Conservation (phyloP, 2,113 vertebrate genomes). For the Silurus asotus region DNA sequence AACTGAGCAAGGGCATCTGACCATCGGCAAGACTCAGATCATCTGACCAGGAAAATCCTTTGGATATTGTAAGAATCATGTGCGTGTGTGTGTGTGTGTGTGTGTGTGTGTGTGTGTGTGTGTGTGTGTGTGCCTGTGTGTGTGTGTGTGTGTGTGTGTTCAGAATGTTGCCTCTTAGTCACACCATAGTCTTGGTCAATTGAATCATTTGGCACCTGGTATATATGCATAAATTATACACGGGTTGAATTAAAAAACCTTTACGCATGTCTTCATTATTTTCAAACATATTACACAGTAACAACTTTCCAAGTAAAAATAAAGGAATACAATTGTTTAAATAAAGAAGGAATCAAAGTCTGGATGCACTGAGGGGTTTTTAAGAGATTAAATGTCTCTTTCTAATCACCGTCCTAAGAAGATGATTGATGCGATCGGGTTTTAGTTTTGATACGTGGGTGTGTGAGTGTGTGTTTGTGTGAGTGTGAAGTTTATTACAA, state of each 20-base stretch:
- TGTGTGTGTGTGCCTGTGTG: conserved; percentile 21
- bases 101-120: conserved; percentile 17
- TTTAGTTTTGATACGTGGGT: not conserved
- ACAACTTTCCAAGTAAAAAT: not conserved
- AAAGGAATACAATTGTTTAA: not conserved
- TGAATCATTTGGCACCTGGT: conserved; percentile 35
- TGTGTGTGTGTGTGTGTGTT: conserved; percentile 14
- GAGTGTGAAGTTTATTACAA: not conserved
- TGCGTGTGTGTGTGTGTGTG: conserved; percentile 8
- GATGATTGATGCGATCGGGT: not conserved
- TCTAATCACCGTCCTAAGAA: not conserved
- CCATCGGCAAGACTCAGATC: not conserved
- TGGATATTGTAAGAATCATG: conserved; percentile 29
- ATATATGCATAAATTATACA: not conserved
- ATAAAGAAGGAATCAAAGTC: not conserved
- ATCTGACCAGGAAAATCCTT: conserved; percentile 30
- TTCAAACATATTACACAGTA: not conserved
- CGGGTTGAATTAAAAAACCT: not conserved
- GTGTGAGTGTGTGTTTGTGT: not conserved
- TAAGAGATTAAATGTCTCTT: not conserved
- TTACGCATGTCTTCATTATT: not conserved
- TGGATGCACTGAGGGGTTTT: not conserved
- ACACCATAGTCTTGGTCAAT: conserved; percentile 42
- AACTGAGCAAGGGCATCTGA: not conserved
- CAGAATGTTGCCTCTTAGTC: conserved; percentile 16